Evolutionary conservation across 1,140 invertebrate species (phyloP).

Genomic region (Platyscapa corneri): DNA sequence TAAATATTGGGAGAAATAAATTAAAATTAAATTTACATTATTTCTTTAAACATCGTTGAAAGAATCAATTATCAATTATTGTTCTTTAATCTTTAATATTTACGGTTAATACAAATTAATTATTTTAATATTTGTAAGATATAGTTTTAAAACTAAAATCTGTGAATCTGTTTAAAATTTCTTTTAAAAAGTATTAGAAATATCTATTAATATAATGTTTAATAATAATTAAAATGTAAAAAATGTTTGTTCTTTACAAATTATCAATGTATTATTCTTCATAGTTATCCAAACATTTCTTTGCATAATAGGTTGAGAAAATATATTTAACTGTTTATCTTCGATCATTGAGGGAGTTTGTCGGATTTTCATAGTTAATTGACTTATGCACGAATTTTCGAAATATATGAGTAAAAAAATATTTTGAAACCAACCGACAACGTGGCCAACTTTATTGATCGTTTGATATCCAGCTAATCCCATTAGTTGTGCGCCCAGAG

Average conservation of each 20-base stretch:
- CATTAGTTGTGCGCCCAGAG: slow-evolving; percentile 42
- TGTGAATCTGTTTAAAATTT: no score
- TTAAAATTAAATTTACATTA: no score
- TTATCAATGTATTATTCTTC: neutral
- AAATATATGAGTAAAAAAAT: neutral
- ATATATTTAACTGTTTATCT: neutral
- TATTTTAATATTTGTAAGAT: no score
- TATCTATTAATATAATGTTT: no score
- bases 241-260: neutral
- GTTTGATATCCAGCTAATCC: slow-evolving; percentile 40
- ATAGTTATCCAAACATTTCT: no score
- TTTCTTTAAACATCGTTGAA: no score
- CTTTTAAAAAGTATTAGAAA: no score
- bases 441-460: slow-evolving; percentile 45
- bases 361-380: neutral
- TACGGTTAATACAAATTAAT: no score
- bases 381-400: neutral
- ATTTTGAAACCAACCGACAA: slow-evolving; percentile 39
- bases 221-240: neutral
- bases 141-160: no score
- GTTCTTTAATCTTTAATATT: no score
- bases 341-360: neutral
- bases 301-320: neutral
- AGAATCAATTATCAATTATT: no score
- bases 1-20: no score